phyloP scores from a whole-genome alignment of 2,113 vertebrate genomes.

The Sylvietta virens region DNA sequence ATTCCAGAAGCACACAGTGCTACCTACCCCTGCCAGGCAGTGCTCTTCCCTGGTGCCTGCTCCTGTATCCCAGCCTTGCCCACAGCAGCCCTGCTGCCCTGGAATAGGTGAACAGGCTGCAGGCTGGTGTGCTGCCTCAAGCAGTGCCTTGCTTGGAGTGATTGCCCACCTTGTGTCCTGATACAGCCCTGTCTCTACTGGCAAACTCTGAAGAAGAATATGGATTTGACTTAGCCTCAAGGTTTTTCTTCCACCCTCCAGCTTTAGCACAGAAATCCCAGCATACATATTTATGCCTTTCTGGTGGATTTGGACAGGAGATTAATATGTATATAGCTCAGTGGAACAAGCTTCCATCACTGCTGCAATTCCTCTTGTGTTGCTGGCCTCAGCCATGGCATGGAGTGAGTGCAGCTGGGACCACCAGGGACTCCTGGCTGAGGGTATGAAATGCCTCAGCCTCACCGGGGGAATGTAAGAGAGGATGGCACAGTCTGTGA shows the following conservation, averaged over 20 bases:
- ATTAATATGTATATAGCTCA: not conserved
- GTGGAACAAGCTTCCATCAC: not conserved
- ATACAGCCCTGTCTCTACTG: not conserved
- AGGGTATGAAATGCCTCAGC: fast-evolving
- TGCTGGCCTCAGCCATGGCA: not conserved
- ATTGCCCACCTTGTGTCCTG: not conserved
- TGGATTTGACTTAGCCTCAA: not conserved
- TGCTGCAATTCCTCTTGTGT: not conserved
- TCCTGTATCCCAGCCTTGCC: not conserved
- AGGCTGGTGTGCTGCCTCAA: not conserved
- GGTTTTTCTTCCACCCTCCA: not conserved
- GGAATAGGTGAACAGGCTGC: not conserved
- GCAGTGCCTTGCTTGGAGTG: not conserved
- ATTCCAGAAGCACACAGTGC: not conserved
- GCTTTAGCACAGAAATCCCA: not conserved
- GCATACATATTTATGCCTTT: not conserved
- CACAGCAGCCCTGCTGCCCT: fast-evolving
- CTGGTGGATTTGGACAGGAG: not conserved
- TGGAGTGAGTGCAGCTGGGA: not conserved
- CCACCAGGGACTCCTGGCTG: not conserved
- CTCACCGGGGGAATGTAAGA: not conserved
- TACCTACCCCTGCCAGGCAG: not conserved
- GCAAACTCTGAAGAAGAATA: not conserved
- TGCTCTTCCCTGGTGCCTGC: not conserved
- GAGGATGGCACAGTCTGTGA: not conserved